These are phyloP conservation scores for Patella depressa DNA, from an alignment of 2,888 invertebrate genomes.

Conservation along the genomic window DNA sequence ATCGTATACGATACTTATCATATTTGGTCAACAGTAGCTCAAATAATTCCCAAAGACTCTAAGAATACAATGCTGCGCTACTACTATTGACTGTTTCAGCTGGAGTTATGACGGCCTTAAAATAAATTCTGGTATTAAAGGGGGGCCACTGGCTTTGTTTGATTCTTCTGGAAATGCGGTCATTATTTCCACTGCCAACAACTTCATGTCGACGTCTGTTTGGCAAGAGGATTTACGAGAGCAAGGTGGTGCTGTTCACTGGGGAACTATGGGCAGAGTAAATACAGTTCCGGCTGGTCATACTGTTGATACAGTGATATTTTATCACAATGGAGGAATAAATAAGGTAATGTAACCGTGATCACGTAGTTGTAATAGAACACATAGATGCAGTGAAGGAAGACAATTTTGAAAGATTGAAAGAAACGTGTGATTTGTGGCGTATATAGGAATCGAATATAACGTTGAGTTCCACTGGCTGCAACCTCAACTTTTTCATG, in stretches of 20 bases:
- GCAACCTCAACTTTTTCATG: too few species aligned
- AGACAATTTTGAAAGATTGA: too few species aligned
- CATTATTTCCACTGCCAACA: slow-evolving; percentile 43
- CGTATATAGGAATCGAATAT: too few species aligned
- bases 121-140: slow-evolving; percentile 40
- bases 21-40: too few species aligned
- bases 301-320: neutral
- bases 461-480: neutral
- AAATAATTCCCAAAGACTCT: too few species aligned
- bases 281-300: slow-evolving; percentile 23
- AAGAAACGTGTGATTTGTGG: too few species aligned
- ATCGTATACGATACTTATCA: too few species aligned
- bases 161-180: slow-evolving; percentile 36
- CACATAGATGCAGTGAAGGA: too few species aligned
- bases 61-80: too few species aligned
- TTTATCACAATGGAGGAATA: neutral
- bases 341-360: slow-evolving; percentile 8
- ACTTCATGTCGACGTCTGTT: slow-evolving; percentile 46
- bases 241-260: slow-evolving; percentile 36
- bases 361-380: too few species aligned
- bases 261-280: slow-evolving; percentile 53
- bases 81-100: slow-evolving; percentile 3
- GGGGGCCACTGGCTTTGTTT: slow-evolving; percentile 47
- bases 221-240: slow-evolving; percentile 42
- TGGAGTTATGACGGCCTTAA: slow-evolving; percentile 18